Percentiles rank a stretch among this genome's conserved stretches.
phyloP scores from a whole-genome alignment of 2,888 invertebrate species.

The Ceraclea dissimilis region DNA sequence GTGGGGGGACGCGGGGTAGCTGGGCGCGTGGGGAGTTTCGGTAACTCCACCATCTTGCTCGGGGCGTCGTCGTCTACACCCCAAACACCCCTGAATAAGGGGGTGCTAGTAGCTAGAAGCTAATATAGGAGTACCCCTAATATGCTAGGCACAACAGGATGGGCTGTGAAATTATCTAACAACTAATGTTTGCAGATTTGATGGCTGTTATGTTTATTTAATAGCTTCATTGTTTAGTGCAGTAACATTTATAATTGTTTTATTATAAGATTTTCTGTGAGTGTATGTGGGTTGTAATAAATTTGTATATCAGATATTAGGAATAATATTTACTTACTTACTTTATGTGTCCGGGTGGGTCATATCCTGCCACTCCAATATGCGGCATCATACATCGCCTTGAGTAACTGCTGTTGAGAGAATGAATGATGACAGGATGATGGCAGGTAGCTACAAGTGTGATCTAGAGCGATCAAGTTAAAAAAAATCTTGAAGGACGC shows the following conservation, averaged over 20 bases:
- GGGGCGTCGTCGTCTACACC: constrained; percentile 5
- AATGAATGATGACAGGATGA: no score
- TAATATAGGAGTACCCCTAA: constrained; percentile 19
- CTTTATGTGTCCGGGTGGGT: no score
- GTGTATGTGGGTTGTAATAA: no score
- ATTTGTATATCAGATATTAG: no score
- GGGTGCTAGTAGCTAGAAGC: constrained; percentile 6
- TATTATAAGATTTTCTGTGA: no score
- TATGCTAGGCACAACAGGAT: neutral
- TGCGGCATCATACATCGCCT: no score
- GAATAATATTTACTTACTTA: no score
- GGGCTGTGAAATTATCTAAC: constrained; percentile 3
- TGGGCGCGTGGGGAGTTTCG: constrained; percentile 1
- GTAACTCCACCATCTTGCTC: constrained; percentile 4
- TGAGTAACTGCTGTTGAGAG: no score
- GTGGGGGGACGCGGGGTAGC: neutral
- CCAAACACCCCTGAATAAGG: constrained; percentile 2
- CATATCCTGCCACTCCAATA: no score
- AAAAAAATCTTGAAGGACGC: no score
- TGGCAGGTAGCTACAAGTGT: no score
- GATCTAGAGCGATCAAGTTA: no score
- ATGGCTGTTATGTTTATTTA: neutral
- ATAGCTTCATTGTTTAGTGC: neutral
- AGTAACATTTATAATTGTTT: neutral
- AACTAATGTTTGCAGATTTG: neutral